Percentiles rank a stretch among this genome's conserved stretches.
These are phyloP conservation scores for Tokudaia muenninki DNA, from an alignment of 2,797 vertebrate species.

Conservation along the genomic window DNA sequence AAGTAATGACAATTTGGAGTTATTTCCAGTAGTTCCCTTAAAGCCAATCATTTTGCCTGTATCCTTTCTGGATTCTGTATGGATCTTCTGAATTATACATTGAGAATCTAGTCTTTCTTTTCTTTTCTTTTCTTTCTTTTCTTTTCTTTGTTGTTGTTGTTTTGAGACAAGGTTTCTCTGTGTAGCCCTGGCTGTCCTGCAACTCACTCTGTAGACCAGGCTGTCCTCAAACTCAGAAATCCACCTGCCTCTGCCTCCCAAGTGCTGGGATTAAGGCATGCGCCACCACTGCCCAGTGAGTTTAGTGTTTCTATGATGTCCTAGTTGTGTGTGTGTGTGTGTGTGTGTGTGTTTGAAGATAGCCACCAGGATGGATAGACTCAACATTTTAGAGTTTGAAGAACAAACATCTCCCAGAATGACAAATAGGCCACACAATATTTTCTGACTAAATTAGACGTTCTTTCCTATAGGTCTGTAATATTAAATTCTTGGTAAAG, in stretches of 20 bases:
- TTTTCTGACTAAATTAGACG: neutral
- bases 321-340: neutral
- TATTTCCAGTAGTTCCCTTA: conserved; percentile 3
- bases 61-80: neutral
- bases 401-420: neutral
- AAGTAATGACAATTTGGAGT: neutral
- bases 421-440: neutral
- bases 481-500: neutral
- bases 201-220: too few relatives aligned
- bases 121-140: too few relatives aligned
- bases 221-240: too few relatives aligned
- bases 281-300: too few relatives aligned
- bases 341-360: neutral
- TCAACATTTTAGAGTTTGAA: neutral
- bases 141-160: too few relatives aligned
- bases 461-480: neutral
- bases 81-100: neutral
- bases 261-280: too few relatives aligned
- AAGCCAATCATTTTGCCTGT: neutral
- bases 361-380: neutral
- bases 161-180: too few relatives aligned
- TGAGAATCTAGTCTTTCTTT: neutral
- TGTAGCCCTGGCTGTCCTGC: too few relatives aligned
- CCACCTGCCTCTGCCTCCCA: too few relatives aligned
- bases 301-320: neutral